Percentiles rank a stretch among this genome's conserved stretches.
These are phyloP conservation scores for Cephus cinctus DNA, from an alignment of 1,140 invertebrate species.

Conservation along the genomic window DNA sequence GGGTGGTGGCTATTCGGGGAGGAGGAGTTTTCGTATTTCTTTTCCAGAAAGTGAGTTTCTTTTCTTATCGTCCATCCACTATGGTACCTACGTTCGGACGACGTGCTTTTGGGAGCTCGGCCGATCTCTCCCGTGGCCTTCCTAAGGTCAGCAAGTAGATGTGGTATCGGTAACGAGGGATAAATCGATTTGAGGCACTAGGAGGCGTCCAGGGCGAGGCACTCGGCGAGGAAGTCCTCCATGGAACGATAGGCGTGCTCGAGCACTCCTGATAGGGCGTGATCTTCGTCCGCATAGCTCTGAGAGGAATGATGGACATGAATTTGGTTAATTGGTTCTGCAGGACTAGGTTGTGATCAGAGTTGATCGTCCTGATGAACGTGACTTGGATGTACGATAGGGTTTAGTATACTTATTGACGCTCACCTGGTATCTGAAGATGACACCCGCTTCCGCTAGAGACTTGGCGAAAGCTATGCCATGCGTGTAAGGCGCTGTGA, in stretches of 20 bases:
- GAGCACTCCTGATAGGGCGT: constrained; percentile 72
- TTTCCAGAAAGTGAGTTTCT: no score
- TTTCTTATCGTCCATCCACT: no score
- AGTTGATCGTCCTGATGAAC: no score
- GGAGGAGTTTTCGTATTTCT: no score
- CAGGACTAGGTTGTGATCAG: no score
- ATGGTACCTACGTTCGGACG: no score
- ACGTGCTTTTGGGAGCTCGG: background rate
- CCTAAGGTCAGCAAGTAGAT: background rate
- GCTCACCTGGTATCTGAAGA: constrained; percentile 87
- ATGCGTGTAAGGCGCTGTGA: constrained; percentile 91
- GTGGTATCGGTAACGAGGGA: constrained; percentile 47
- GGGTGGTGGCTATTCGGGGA: no score
- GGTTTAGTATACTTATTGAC: background rate
- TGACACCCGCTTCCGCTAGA: constrained; percentile 79
- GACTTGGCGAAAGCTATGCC: constrained; percentile 84
- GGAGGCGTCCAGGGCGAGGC: constrained; percentile 76
- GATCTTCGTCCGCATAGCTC: constrained; percentile 83
- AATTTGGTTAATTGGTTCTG: no score
- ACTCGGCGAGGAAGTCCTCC: constrained; percentile 81
- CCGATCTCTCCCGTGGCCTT: background rate
- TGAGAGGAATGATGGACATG: no score
- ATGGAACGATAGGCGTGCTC: constrained; percentile 83
- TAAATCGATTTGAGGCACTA: constrained; percentile 55
- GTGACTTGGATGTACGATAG: no score